Conservation (phyloP, 2,113 vertebrate genomes). For the Zootoca vivipara region DNA sequence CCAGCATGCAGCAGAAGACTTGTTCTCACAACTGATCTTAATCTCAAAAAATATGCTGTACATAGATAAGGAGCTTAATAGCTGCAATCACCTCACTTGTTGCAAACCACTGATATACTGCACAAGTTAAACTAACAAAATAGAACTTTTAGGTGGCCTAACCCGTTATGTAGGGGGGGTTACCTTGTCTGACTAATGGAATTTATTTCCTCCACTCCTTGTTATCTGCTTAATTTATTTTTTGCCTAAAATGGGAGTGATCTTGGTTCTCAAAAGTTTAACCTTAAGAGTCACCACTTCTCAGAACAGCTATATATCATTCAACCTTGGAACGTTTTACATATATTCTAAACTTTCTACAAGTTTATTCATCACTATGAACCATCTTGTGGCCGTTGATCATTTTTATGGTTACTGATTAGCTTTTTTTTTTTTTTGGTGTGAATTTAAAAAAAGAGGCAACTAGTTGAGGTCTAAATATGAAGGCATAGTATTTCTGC, state of each 20-base stretch:
- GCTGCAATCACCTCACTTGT: conserved; percentile 1
- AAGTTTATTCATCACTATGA: conserved; percentile 13
- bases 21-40: not conserved
- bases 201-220: conserved; percentile 34
- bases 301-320: conserved; percentile 23
- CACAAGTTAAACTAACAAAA: conserved; percentile 42
- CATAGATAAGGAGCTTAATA: conserved; percentile 35
- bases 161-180: conserved; percentile 22
- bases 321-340: not conserved
- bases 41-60: conserved; percentile 37
- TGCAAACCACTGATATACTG: not conserved
- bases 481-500: conserved; percentile 41
- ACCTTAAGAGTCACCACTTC: conserved; percentile 38
- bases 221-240: conserved; percentile 45
- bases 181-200: not conserved
- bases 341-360: conserved; percentile 33
- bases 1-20: conserved; percentile 14
- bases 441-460: conserved; percentile 68
- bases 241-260: conserved; percentile 49
- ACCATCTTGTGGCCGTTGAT: conserved; percentile 47
- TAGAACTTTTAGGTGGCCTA: conserved; percentile 33
- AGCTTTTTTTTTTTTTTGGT: conserved; percentile 53
- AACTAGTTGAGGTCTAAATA: conserved; percentile 74
- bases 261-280: conserved; percentile 52
- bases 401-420: conserved; percentile 70